Conservation (phyloP, 2,888 invertebrate genomes). For the Pandemis corylana region DNA sequence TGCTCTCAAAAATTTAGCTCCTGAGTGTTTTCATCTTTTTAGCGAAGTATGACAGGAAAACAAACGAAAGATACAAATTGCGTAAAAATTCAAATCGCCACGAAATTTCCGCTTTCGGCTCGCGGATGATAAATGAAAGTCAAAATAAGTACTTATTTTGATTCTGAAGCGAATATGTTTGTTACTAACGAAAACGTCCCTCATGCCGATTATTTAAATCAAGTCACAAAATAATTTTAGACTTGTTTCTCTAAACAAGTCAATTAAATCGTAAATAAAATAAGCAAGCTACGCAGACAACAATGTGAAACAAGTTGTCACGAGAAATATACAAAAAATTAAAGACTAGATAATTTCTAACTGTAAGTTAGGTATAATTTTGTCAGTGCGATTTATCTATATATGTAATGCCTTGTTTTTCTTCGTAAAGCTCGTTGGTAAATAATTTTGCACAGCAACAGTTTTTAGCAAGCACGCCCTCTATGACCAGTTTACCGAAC, state of each 20-base stretch:
- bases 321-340: too few species aligned
- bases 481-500: neutral
- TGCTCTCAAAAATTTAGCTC: neutral
- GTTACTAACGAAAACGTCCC: neutral
- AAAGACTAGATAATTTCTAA: too few species aligned
- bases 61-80: conserved; percentile 31
- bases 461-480: conserved; percentile 1
- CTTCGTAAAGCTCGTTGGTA: too few species aligned
- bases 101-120: conserved; percentile 17
- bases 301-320: too few species aligned
- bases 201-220: neutral
- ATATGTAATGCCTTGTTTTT: too few species aligned
- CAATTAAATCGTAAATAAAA: too few species aligned
- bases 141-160: neutral
- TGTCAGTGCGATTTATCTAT: too few species aligned
- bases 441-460: neutral
- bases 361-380: too few species aligned
- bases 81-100: conserved; percentile 34
- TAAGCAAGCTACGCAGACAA: too few species aligned
- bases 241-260: too few species aligned
- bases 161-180: conserved; percentile 3
- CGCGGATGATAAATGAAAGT: conserved; percentile 1
- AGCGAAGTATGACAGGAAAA: conserved; percentile 11
- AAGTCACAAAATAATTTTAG: too few species aligned
- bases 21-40: neutral